These are phyloP conservation scores for Paraescarpia echinospica DNA, from an alignment of 1,140 invertebrate species.

Conservation along the genomic window DNA sequence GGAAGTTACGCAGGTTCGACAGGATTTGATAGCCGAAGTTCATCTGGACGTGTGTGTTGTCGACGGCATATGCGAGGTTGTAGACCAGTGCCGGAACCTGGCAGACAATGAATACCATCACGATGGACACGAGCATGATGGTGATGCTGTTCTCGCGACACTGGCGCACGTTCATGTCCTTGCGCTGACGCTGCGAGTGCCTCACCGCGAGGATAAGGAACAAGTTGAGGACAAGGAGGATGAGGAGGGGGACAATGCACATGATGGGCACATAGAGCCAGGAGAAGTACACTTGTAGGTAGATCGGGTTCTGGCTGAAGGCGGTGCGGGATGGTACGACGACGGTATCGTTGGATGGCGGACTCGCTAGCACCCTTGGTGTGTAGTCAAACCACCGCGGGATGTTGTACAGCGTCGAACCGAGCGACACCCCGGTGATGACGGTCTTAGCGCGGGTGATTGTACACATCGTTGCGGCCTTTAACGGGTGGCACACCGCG, in stretches of 20 bases:
- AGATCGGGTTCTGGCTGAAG: slow-evolving; percentile 72
- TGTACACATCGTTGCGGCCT: slow-evolving; percentile 85
- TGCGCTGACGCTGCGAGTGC: slow-evolving; percentile 45
- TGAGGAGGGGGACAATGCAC: slow-evolving; percentile 85
- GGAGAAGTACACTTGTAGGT: slow-evolving; percentile 82
- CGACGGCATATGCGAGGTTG: slow-evolving; percentile 68
- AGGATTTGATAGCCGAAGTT: slow-evolving; percentile 42
- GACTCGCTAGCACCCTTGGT: slow-evolving; percentile 24
- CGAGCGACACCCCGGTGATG: slow-evolving; percentile 78
- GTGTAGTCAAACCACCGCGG: slow-evolving; percentile 65
- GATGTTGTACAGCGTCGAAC: slow-evolving; percentile 85
- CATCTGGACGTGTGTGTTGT: slow-evolving; percentile 34
- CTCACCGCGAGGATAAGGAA: slow-evolving; percentile 73
- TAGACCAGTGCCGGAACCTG: slow-evolving; percentile 87
- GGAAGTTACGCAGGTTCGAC: slow-evolving; percentile 70
- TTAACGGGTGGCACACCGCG: slow-evolving; percentile 91
- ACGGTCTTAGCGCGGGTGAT: slow-evolving; percentile 84
- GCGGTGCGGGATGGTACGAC: slow-evolving; percentile 68
- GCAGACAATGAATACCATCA: slow-evolving; percentile 89
- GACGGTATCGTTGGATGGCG: slow-evolving; percentile 37
- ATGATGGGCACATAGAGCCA: slow-evolving; percentile 91
- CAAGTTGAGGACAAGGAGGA: slow-evolving; percentile 82
- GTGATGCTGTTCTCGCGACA: slow-evolving; percentile 62
- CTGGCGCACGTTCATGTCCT: slow-evolving; percentile 52
- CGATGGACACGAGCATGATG: slow-evolving; percentile 91